Evolutionary conservation across 1,140 invertebrate species (phyloP).

Genomic region (Thrips palmi): DNA sequence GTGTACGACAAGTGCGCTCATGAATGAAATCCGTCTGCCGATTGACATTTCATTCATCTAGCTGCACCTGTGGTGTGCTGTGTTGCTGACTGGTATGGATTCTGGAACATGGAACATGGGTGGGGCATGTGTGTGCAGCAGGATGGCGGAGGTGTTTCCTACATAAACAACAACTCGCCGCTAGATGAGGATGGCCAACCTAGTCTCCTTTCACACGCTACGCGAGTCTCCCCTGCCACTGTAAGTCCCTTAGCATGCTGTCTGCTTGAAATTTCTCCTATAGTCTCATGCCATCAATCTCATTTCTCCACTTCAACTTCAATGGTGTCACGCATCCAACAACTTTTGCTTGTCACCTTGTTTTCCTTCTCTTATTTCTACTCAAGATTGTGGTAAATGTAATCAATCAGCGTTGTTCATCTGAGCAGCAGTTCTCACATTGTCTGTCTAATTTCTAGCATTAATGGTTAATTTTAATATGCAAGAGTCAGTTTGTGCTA

Average conservation of each 20-base stretch:
- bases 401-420: too few species aligned
- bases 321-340: too few species aligned
- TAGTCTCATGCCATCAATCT: too few species aligned
- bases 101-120: constrained; percentile 22
- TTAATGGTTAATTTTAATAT: constrained; percentile 3
- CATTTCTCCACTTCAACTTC: too few species aligned
- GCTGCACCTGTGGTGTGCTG: constrained; percentile 18
- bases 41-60: constrained; percentile 4
- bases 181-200: constrained; percentile 29
- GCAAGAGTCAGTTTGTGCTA: too few species aligned
- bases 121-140: too few species aligned
- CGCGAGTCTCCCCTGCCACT: constrained; percentile 71
- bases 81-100: constrained; percentile 28
- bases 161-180: constrained; percentile 36
- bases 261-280: constrained; percentile 1
- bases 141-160: constrained; percentile 35
- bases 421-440: too few species aligned
- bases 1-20: too few species aligned
- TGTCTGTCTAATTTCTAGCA: too few species aligned
- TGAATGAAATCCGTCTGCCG: constrained; percentile 1
- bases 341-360: too few species aligned
- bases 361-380: too few species aligned
- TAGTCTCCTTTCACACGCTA: constrained; percentile 57
- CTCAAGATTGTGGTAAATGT: too few species aligned
- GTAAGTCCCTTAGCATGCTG: constrained; percentile 42